Evolutionary conservation across 1,140 invertebrate species (phyloP), one percentile per base, ranked within the genome.

Genomic region (Drosophila ambigua): DNA sequence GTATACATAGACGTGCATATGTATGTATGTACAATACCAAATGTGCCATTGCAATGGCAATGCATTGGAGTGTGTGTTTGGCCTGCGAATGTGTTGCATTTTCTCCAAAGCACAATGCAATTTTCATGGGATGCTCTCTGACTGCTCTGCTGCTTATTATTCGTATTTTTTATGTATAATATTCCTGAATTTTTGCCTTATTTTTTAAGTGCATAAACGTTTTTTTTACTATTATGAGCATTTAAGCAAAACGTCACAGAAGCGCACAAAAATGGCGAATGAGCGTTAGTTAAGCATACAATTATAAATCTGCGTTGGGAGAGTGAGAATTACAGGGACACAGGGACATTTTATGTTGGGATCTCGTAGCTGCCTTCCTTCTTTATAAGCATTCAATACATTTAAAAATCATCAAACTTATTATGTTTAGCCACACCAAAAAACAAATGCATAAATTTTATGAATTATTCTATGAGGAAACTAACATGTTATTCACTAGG

Each of bases 271-370:
- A 76, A 74, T 71, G 68, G 58, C 71, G 61, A 55, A 53, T 64
- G 80, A 69, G 68, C 80, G 80, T 77, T 80, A 78, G 82, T 74
- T 81, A 72, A 81, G 79, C 83, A 87, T 76, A 87, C 87, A 87
- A 87, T 79, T 82, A 87, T 87, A 78, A 87, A 81, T 77, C 66
- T 59, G 69, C 81, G 81, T 55, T 54, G 59, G 64, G 63, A 54
- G 63, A 62, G 28, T 7, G 2, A 31, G 28, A 6, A 59, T 68
- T 45, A 49, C 31, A 23, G 65, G 59, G 67, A 57, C n/a, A n/a
- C n/a, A n/a, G n/a, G n/a, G n/a, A n/a, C n/a, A n/a, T n/a, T n/a
- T n/a, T n/a, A n/a, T n/a, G n/a, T n/a, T n/a, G n/a, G n/a, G n/a
- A n/a, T n/a, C n/a, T n/a, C n/a, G n/a, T n/a, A n/a, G n/a, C n/a